These are phyloP conservation scores for Scyliorhinus canicula DNA, from an alignment of 2,797 vertebrate species.

Conservation along the genomic window DNA sequence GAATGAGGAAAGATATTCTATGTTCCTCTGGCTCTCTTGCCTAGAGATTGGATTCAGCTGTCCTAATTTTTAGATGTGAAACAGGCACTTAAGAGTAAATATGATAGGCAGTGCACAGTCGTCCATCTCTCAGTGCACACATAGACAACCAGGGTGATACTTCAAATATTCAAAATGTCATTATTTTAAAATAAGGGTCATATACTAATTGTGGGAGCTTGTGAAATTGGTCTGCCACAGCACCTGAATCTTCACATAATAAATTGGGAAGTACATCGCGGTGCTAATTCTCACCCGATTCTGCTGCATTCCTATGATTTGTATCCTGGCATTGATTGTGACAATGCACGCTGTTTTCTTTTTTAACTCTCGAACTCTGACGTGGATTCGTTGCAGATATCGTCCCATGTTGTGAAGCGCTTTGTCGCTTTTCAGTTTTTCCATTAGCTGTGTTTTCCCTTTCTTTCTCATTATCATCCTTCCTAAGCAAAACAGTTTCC, in stretches of 20 bases:
- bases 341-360: not conserved
- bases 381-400: not conserved
- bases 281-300: not conserved
- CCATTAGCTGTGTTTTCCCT: not conserved
- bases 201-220: not conserved
- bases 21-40: not conserved
- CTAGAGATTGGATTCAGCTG: too few species aligned
- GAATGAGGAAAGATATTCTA: not conserved
- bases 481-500: not conserved
- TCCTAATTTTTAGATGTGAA: too few species aligned
- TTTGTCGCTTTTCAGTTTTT: not conserved
- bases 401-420: too few species aligned
- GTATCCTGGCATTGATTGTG: not conserved
- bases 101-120: not conserved
- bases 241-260: not conserved
- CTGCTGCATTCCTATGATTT: not conserved
- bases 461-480: not conserved
- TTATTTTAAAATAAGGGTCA: not conserved
- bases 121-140: not conserved
- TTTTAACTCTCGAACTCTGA: not conserved
- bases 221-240: not conserved
- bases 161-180: not conserved
- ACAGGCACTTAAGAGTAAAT: not conserved
- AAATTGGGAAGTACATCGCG: not conserved
- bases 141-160: not conserved